phyloP scores from a whole-genome alignment of 1,140 invertebrate species.

The Varroa destructor region DNA sequence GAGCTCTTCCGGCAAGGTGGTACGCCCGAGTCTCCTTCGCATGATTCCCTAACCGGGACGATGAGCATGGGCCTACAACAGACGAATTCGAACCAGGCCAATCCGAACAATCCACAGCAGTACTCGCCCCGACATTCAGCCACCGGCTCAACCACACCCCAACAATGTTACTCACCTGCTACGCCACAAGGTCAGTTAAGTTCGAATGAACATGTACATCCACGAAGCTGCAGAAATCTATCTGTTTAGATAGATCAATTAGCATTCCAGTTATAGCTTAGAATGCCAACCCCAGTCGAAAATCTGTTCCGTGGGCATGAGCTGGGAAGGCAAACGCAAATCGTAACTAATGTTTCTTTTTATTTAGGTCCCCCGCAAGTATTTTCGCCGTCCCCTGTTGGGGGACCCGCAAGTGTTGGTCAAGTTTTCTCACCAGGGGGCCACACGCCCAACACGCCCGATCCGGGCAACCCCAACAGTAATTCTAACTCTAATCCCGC shows the following conservation, averaged over 20 bases:
- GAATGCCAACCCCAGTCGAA: too few species aligned
- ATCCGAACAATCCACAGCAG: constrained; percentile 14
- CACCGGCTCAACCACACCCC: not conserved
- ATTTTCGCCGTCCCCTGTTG: constrained; percentile 12
- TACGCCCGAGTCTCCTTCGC: constrained; percentile 28
- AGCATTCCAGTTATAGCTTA: too few species aligned
- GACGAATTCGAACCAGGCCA: not conserved
- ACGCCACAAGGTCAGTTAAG: constrained; percentile 5
- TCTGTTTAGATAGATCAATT: too few species aligned
- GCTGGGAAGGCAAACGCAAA: not conserved
- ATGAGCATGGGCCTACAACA: not conserved
- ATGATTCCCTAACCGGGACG: constrained; percentile 21
- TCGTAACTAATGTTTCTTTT: not conserved
- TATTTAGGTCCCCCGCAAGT: constrained; percentile 23
- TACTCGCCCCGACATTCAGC: constrained; percentile 12
- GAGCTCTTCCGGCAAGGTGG: constrained; percentile 26
- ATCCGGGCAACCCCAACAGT: not conserved
- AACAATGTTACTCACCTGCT: constrained; percentile 22
- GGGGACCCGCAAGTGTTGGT: not conserved
- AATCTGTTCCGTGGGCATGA: not conserved
- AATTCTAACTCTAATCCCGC: constrained; percentile 16
- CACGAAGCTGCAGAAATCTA: too few species aligned
- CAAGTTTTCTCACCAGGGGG: constrained; percentile 4
- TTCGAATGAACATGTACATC: too few species aligned
- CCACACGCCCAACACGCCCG: constrained; percentile 1